phyloP scores from a whole-genome alignment of 2,113 vertebrate species.

The Melozone crissalis region DNA sequence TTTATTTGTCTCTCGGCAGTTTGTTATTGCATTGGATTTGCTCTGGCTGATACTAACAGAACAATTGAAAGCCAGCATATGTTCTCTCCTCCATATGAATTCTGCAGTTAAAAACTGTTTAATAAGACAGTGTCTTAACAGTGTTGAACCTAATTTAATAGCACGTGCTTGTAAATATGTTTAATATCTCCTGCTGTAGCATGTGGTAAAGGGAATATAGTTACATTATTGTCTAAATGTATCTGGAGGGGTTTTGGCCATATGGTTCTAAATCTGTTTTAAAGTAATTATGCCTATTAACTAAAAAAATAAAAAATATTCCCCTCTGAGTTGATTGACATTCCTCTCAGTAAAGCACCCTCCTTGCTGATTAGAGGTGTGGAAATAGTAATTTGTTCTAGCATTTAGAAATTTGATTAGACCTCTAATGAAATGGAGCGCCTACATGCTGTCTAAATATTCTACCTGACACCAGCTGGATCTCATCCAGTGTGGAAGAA shows the following conservation, averaged over 20 bases:
- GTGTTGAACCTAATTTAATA: conserved; percentile 22
- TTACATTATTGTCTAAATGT: conserved; percentile 47
- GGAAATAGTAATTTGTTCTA: conserved; percentile 65
- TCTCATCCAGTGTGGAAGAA: conserved; percentile 19
- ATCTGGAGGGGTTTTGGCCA: conserved; percentile 55
- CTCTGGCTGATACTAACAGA: neutral
- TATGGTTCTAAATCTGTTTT: conserved; percentile 61
- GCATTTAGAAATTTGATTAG: conserved; percentile 56
- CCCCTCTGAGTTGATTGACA: conserved; percentile 45
- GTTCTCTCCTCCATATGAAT: neutral
- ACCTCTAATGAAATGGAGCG: conserved; percentile 47
- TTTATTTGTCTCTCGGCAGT: neutral
- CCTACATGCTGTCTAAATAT: conserved; percentile 62
- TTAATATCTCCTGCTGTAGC: conserved; percentile 37
- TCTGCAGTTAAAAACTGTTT: conserved; percentile 18
- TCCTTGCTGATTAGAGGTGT: conserved; percentile 58
- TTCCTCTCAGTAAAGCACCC: conserved; percentile 28
- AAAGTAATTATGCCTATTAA: conserved; percentile 62
- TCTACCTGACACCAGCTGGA: conserved; percentile 59
- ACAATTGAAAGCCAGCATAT: neutral
- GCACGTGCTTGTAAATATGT: conserved; percentile 39
- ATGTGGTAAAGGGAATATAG: conserved; percentile 35
- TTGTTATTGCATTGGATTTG: neutral
- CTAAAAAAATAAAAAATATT: conserved; percentile 50
- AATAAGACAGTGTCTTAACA: conserved; percentile 26